Evolutionary conservation across 1,140 invertebrate genomes (phyloP), one percentile per base, ranked within the genome.

Genomic region (Sitophilus oryzae): DNA sequence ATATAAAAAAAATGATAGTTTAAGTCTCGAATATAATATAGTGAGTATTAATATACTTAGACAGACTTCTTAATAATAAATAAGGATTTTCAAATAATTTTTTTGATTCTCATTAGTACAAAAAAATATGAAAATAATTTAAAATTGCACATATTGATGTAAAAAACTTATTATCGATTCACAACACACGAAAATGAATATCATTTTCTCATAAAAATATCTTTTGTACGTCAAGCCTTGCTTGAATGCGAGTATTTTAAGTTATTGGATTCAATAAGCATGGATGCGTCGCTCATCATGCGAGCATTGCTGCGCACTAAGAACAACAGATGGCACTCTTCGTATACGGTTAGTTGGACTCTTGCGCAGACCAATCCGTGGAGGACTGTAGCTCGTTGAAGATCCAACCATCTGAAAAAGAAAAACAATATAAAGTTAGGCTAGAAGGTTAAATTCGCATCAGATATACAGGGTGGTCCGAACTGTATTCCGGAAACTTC

Each of bases 271-370:
- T 85, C 83, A 10, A 85, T 66, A 14, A 84, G 71, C n/a, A 83
- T 68, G 0, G 85, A 85, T 1, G 87, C 85, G 61, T 89, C 86
- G 54, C 84, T 83, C 79, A 89, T 86, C 47, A 82, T 82, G 69
- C 86, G 86, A 3, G 86, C 82, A 47, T 82, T 87, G 2, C 87
- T 89, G 41, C 85, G 76, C 3, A 91, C 88, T 59, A 91, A 77
- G 70, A 91, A 91, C 65, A 87, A 77, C 9, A 91, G 69, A 66
- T 89, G 88, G 63, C 85, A 84, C 64, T 89, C 85, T 66, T 91
- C 87, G 54, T 83, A 83, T 3, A 86, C 80, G 25, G 84, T 85
- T 36, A 89, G 65, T n/a, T 85, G 82, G 2, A 85, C 77, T 52
- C 85, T 79, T 0, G 83, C 82, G 41, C 84, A 78, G 0, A 90